Evolutionary conservation across 2,888 invertebrate genomes (phyloP).

Genomic region (Macrosoma leucophasiata): DNA sequence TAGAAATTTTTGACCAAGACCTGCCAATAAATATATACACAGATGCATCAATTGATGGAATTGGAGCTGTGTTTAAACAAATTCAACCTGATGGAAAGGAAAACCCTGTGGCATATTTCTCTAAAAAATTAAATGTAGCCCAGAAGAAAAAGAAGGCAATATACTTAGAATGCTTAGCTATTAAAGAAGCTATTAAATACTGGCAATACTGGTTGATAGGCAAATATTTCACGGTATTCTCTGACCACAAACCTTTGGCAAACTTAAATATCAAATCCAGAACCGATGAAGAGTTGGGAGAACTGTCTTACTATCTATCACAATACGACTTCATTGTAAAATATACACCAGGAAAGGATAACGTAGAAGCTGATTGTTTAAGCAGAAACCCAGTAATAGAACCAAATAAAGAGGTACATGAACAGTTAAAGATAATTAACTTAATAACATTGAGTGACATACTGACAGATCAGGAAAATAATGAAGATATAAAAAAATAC

Average conservation of each 20-base stretch:
- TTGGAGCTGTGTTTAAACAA: constrained; percentile 27
- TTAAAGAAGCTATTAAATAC: constrained; percentile 25
- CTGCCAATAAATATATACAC: constrained; percentile 29
- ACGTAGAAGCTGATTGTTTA: not conserved
- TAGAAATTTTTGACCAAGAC: constrained; percentile 24
- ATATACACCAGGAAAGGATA: constrained; percentile 9
- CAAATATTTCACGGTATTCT: constrained; percentile 22
- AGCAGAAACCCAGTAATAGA: constrained; percentile 3
- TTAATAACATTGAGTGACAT: constrained; percentile 1
- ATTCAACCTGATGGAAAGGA: constrained; percentile 17
- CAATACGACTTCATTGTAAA: constrained; percentile 20
- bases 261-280: constrained; percentile 21
- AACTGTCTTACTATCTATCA: constrained; percentile 19
- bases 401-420: not conserved
- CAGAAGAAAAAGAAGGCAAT: constrained; percentile 21
- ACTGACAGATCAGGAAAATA: not conserved
- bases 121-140: constrained; percentile 16
- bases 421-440: constrained; percentile 3
- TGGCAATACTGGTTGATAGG: constrained; percentile 28
- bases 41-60: constrained; percentile 24
- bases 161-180: constrained; percentile 22
- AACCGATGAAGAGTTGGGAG: constrained; percentile 19
- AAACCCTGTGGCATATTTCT: constrained; percentile 18
- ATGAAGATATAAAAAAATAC: not conserved
- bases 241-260: constrained; percentile 23